Percentiles rank a stretch among this genome's conserved stretches.
Evolutionary conservation across 2,113 vertebrate genomes (phyloP).

Genomic region (Plestiodon gilberti): DNA sequence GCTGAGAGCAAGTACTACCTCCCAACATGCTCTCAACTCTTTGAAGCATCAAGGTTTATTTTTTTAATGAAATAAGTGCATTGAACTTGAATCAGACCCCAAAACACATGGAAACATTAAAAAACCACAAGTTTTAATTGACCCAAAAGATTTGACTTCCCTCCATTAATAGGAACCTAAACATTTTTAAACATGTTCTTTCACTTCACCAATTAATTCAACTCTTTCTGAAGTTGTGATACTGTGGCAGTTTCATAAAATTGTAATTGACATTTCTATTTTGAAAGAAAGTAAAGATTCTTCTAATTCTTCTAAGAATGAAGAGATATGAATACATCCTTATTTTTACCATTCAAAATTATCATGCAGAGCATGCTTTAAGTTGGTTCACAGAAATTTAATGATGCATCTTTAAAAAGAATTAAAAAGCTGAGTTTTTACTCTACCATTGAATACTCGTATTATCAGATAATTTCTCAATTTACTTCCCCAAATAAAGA

Average conservation of each 20-base stretch:
- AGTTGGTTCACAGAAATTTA: background rate
- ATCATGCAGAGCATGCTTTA: background rate
- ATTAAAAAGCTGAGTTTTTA: background rate
- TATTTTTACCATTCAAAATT: slow-evolving; percentile 19
- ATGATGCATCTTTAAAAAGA: background rate
- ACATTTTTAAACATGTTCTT: background rate
- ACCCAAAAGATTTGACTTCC: background rate
- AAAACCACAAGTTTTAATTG: background rate
- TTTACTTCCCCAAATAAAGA: background rate
- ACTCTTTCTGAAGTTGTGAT: slow-evolving; percentile 12
- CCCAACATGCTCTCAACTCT: background rate
- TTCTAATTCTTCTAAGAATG: background rate
- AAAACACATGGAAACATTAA: background rate
- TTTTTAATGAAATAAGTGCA: background rate
- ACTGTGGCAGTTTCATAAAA: background rate
- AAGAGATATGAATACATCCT: slow-evolving; percentile 6
- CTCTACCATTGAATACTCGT: slow-evolving; percentile 4
- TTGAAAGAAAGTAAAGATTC: background rate
- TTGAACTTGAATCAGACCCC: background rate
- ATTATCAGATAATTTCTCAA: background rate
- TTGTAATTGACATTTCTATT: background rate
- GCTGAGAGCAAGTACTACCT: background rate
- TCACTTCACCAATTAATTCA: background rate
- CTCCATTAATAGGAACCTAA: background rate
- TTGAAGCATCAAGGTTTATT: background rate